Evolutionary conservation across 2,113 vertebrate species (phyloP).

Genomic region (Gorsachius goisagi): DNA sequence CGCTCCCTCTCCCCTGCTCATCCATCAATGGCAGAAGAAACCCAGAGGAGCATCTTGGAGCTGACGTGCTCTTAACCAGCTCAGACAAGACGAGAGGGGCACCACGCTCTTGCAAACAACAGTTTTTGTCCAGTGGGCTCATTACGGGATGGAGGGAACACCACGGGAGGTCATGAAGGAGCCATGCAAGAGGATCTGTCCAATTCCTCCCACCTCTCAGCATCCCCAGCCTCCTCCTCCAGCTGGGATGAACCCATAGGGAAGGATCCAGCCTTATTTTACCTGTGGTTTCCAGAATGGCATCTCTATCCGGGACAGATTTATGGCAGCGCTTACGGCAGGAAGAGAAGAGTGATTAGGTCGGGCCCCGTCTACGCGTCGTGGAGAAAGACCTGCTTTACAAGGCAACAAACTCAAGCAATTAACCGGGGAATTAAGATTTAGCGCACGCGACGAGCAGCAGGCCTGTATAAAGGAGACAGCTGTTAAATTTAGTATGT

Average conservation of each 20-base stretch:
- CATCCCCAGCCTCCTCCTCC: not conserved
- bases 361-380: not conserved
- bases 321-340: not conserved
- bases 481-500: slow-evolving; percentile 42
- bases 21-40: not conserved
- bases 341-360: not conserved
- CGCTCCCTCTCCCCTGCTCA: not conserved
- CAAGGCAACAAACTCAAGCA: slow-evolving; percentile 31
- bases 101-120: not conserved
- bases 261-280: not conserved
- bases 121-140: not conserved
- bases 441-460: not conserved
- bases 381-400: not conserved
- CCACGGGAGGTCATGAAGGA: not conserved
- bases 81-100: not conserved
- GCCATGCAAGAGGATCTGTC: not conserved
- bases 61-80: not conserved
- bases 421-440: slow-evolving; percentile 45
- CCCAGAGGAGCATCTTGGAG: not conserved
- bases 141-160: not conserved
- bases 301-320: rapidly evolving
- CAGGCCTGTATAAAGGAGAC: not conserved
- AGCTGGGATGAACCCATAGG: not conserved
- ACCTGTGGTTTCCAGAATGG: not conserved
- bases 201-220: not conserved